These are phyloP conservation scores for Australoheros scitulus DNA, from an alignment of 2,113 vertebrate species.

Conservation along the genomic window DNA sequence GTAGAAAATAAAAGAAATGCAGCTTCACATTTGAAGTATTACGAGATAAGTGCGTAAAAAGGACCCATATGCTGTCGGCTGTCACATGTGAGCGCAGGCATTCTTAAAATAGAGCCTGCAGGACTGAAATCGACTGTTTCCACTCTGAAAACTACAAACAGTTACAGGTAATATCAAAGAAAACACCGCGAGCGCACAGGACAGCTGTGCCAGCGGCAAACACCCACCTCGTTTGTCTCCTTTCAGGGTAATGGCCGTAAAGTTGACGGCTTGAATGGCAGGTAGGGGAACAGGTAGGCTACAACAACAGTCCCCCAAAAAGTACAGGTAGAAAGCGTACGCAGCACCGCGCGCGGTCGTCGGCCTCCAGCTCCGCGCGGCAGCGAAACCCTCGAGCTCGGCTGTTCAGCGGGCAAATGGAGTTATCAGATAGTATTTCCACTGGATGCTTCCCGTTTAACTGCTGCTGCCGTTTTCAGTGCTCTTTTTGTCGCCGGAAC, in stretches of 20 bases:
- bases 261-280: constrained; percentile 30
- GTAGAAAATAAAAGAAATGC: constrained; percentile 77
- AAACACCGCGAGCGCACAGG: not conserved
- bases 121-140: not conserved
- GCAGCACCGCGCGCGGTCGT: constrained; percentile 9
- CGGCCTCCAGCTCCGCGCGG: constrained; percentile 55
- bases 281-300: constrained; percentile 28
- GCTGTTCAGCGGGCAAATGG: constrained; percentile 71
- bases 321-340: constrained; percentile 37
- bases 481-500: constrained; percentile 47
- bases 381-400: constrained; percentile 37
- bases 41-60: not conserved
- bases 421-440: constrained; percentile 85
- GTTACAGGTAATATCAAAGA: not conserved
- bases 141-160: not conserved
- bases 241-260: constrained; percentile 63
- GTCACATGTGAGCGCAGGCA: constrained; percentile 29
- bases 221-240: constrained; percentile 73
- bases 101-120: not conserved
- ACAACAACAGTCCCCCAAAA: constrained; percentile 41
- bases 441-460: constrained; percentile 57
- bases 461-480: constrained; percentile 38
- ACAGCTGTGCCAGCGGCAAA: not conserved
- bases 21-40: constrained; percentile 10
- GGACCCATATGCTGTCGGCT: not conserved